These are phyloP conservation scores for Decapterus maruadsi DNA, from an alignment of 2,797 vertebrate species.

Conservation along the genomic window DNA sequence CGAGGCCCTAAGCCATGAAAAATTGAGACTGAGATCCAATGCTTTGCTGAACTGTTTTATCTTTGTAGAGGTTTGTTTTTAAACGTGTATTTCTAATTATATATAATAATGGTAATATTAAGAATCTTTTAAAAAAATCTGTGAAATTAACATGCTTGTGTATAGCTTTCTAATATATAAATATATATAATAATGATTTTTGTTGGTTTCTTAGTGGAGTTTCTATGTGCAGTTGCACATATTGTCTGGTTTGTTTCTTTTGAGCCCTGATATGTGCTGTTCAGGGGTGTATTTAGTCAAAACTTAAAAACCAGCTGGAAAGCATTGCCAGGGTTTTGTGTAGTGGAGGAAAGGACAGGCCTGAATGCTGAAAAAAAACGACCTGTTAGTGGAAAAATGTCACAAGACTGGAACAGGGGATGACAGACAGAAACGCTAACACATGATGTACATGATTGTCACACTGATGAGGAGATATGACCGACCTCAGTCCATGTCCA, in stretches of 20 bases:
- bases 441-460: constrained; percentile 45
- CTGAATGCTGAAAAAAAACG: constrained; percentile 67
- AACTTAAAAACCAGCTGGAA: constrained; percentile 89
- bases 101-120: constrained; percentile 99
- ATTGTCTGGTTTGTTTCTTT: constrained; percentile 91
- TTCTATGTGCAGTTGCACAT: constrained; percentile 98
- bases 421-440: constrained; percentile 51
- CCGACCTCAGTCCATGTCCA: constrained; percentile 25
- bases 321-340: constrained; percentile 72
- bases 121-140: constrained; percentile 99
- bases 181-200: constrained; percentile 94
- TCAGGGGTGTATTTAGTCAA: constrained; percentile 85
- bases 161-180: constrained; percentile 99
- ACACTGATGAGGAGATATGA: constrained; percentile 64
- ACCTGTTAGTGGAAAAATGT: constrained; percentile 71
- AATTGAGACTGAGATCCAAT: constrained; percentile 89
- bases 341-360: constrained; percentile 57
- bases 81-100: constrained; percentile 99
- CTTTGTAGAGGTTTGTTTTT: constrained; percentile 99
- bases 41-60: constrained; percentile 99
- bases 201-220: constrained; percentile 95
- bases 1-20: constrained; percentile 95
- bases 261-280: constrained; percentile 88
- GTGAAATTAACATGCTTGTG: constrained; percentile 99
- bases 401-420: constrained; percentile 71